phyloP scores from a whole-genome alignment of 2,888 invertebrate species.

The Exocentrus adspersus region DNA sequence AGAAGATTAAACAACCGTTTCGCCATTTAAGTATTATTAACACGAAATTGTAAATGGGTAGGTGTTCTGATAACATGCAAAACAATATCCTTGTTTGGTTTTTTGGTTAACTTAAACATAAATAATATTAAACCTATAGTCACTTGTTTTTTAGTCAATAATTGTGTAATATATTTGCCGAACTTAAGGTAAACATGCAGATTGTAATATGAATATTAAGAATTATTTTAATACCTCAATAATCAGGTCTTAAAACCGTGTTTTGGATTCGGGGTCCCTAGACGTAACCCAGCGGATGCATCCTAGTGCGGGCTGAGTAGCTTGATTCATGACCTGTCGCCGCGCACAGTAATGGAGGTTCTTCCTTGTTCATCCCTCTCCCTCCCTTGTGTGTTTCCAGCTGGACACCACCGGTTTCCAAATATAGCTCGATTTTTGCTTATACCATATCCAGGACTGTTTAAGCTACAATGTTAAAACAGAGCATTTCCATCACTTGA shows the following conservation, averaged over 20 bases:
- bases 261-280: constrained; percentile 13
- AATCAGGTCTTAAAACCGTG: constrained; percentile 14
- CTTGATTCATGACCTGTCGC: constrained; percentile 57
- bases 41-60: constrained; percentile 5
- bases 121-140: too few species aligned
- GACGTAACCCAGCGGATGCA: constrained; percentile 35
- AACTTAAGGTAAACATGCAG: too few species aligned
- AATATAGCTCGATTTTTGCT: constrained; percentile 21
- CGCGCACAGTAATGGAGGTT: constrained; percentile 54
- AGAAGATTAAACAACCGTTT: neutral
- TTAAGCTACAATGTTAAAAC: neutral
- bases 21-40: constrained; percentile 1
- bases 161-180: too few species aligned
- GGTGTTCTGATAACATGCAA: neutral
- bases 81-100: neutral
- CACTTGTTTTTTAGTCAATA: too few species aligned
- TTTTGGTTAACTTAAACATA: too few species aligned
- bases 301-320: constrained; percentile 50
- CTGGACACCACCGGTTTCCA: constrained; percentile 22
- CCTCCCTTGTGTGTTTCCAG: constrained; percentile 16
- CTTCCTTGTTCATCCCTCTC: constrained; percentile 38
- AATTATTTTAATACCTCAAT: neutral
- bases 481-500: neutral
- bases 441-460: neutral
- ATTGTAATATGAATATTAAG: neutral